phyloP scores from a whole-genome alignment of 2,113 vertebrate species.

The Dendropsophus ebraccatus region DNA sequence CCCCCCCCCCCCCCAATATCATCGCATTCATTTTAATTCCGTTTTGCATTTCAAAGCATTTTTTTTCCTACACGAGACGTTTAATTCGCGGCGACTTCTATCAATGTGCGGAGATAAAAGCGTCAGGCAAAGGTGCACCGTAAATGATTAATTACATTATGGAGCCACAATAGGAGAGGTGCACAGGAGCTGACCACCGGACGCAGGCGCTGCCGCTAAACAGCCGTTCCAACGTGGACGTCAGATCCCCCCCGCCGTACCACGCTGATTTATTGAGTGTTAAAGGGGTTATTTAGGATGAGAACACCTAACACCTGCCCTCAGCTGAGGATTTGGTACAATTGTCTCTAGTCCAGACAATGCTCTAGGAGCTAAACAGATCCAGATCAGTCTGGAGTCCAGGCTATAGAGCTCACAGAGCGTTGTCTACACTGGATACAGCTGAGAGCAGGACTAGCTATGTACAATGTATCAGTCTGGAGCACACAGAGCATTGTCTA shows the following conservation, averaged over 20 bases:
- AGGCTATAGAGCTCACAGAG: too few relatives aligned
- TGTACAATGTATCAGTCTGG: too few relatives aligned
- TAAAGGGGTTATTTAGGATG: too few relatives aligned
- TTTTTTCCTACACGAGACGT: conserved; percentile 48
- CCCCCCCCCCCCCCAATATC: conserved; percentile 62
- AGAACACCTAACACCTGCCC: too few relatives aligned
- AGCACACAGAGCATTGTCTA: too few relatives aligned
- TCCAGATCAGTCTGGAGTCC: not conserved
- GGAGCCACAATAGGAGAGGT: conserved; percentile 61
- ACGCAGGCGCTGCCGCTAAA: not conserved
- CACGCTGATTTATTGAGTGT: too few relatives aligned
- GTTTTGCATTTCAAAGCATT: conserved; percentile 69
- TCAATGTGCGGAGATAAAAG: conserved; percentile 65
- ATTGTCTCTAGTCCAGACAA: not conserved
- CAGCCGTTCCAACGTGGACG: not conserved
- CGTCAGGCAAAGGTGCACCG: conserved; percentile 67
- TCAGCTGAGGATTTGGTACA: not conserved
- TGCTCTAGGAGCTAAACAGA: not conserved
- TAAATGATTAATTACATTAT: conserved; percentile 65
- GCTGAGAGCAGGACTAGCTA: too few relatives aligned
- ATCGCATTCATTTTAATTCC: conserved; percentile 61
- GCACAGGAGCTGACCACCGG: not conserved
- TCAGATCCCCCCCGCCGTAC: too few relatives aligned
- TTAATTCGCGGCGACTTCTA: conserved; percentile 62
- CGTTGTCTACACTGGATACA: too few relatives aligned